These are phyloP conservation scores for Machimus atricapillus DNA, from an alignment of 2,888 invertebrate genomes.

Conservation along the genomic window DNA sequence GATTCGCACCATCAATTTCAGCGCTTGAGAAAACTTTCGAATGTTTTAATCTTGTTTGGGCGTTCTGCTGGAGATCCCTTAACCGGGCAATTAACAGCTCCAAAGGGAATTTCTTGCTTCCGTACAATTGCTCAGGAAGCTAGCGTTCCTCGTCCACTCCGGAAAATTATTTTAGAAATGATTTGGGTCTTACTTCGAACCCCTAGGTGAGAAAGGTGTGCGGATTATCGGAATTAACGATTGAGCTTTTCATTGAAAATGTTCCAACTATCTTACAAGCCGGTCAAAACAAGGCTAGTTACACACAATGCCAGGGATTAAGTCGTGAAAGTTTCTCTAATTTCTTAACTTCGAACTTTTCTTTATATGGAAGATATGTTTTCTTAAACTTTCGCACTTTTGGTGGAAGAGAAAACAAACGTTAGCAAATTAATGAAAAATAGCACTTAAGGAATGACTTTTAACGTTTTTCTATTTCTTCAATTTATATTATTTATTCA, in stretches of 20 bases:
- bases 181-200: not conserved
- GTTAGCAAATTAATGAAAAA: not conserved
- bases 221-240: not conserved
- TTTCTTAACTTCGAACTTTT: not conserved
- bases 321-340: not conserved
- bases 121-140: not conserved
- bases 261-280: not conserved
- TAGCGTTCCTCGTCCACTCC: not conserved
- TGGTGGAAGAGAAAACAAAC: not conserved
- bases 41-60: not conserved
- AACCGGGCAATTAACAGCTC: slow-evolving; percentile 3
- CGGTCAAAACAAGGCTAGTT: not conserved
- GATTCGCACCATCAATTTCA: not conserved
- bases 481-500: too few relatives aligned
- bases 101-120: not conserved
- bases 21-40: not conserved
- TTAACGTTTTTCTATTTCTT: too few relatives aligned
- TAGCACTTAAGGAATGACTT: not conserved
- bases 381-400: not conserved
- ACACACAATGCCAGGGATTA: not conserved
- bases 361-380: not conserved
- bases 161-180: not conserved
- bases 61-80: not conserved
- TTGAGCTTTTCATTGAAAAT: not conserved
- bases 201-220: not conserved